Evolutionary conservation across 2,888 invertebrate species (phyloP).

Genomic region (Philereme vetulata): DNA sequence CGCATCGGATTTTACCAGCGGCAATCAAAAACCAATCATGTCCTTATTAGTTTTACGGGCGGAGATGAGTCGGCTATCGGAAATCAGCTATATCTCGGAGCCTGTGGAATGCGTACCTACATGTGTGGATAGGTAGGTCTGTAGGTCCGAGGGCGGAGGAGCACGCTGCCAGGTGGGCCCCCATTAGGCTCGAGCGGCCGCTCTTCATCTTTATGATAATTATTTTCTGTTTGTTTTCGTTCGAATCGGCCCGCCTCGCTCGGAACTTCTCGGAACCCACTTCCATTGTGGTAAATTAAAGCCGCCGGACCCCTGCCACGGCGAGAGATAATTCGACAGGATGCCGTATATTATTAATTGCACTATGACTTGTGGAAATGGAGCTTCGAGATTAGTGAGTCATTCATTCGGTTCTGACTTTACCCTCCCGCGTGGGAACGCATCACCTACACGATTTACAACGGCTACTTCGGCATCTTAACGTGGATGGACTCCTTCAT

Average conservation of each 20-base stretch:
- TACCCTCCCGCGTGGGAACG: constrained; percentile 75
- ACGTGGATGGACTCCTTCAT: constrained; percentile 44
- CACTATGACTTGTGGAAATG: constrained; percentile 84
- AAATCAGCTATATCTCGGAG: constrained; percentile 25
- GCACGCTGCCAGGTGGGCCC: constrained; percentile 77
- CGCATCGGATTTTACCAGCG: constrained; percentile 42
- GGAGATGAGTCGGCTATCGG: constrained; percentile 49
- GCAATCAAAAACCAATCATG: constrained; percentile 64
- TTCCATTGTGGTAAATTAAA: constrained; percentile 84
- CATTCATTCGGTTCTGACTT: constrained; percentile 75
- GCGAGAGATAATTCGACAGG: constrained; percentile 83
- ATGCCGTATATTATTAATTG: constrained; percentile 84
- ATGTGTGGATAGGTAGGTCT: constrained; percentile 26
- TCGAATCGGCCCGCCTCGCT: constrained; percentile 80
- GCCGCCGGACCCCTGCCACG: constrained; percentile 83
- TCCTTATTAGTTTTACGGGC: constrained; percentile 54
- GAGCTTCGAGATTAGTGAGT: constrained; percentile 80
- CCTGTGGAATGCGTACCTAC: constrained; percentile 21
- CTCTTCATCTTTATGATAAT: constrained; percentile 84
- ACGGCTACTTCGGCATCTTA: constrained; percentile 45
- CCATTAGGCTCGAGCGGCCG: constrained; percentile 81
- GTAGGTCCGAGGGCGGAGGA: constrained; percentile 49
- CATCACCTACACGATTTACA: constrained; percentile 65
- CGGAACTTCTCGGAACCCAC: constrained; percentile 80
- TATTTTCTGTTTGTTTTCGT: constrained; percentile 84